Evolutionary conservation across 2,113 vertebrate species (phyloP), one percentile per base, ranked within the genome.

Genomic region (Cephalophus harveyi): DNA sequence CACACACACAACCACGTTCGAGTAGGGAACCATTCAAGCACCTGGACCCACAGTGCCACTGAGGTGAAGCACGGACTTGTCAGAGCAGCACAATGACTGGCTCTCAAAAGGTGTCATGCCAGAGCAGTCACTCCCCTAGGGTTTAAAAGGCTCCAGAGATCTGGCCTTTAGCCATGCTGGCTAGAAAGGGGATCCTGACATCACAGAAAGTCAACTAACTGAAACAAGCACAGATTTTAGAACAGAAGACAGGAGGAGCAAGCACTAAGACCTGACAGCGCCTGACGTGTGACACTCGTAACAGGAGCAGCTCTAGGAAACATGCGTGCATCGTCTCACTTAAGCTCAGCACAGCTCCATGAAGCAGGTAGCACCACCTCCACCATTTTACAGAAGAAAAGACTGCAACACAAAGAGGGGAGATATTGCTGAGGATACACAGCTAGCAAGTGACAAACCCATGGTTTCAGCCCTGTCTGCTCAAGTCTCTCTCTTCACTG

Each of bases 101-200:
- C 19, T 95, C 48, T 91, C 36, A 89, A 54, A 89, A 54, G 52
- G 30, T 25, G n/a, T 36, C 64, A 28, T 0, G 12, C 10, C 5
- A 74, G 62, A 48, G 40, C 17, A 57, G 30, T 16, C 36, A 60
- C 28, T 67, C 59, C 50, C 14, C 36, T 54, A 74, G 50, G 48
- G 54, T 23, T 60, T 79, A 78, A 54, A 0, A 30, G 54, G 13
- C 46, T 62, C 27, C 59, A 83, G 23, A 60, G 8, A 21, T 30
- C 7, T 64, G n/a, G 25, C 76, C 46, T 67, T 86, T 16, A 76
- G 71, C 27, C 81, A 83, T 1, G 57, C 3, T 78, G 60, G 79
- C 48, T 46, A 90, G 50, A 95, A 87, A 95, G 16, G 89, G 8
- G 59, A 67, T 74, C 94, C 52, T 50, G 33, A 79, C 3, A 95